Evolutionary conservation across 2,113 vertebrate genomes (phyloP).

Genomic region (Excalfactoria chinensis): DNA sequence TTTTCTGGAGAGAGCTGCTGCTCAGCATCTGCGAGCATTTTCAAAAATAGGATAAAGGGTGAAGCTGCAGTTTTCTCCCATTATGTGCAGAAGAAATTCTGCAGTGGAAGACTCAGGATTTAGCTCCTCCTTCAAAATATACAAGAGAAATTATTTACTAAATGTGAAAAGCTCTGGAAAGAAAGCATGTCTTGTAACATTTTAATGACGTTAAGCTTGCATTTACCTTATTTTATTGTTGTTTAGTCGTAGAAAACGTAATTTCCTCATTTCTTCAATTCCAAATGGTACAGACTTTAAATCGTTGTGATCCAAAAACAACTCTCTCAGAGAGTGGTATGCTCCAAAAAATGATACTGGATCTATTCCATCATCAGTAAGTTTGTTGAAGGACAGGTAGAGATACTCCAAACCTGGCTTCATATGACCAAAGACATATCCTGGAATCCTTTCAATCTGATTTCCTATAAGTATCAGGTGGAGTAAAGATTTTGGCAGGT

Average conservation of each 20-base stretch:
- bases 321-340: slow-evolving; percentile 87
- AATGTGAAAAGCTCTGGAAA: neutral
- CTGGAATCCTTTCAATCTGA: slow-evolving; percentile 94
- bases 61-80: neutral
- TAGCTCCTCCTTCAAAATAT: neutral
- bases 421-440: slow-evolving; percentile 96
- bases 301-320: slow-evolving; percentile 95
- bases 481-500: slow-evolving; percentile 91
- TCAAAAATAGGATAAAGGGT: neutral
- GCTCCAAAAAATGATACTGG: slow-evolving; percentile 91
- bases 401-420: slow-evolving; percentile 93
- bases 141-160: neutral
- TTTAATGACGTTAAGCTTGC: neutral
- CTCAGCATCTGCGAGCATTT: neutral
- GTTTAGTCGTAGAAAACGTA: slow-evolving; percentile 92
- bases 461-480: slow-evolving; percentile 93
- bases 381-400: slow-evolving; percentile 94
- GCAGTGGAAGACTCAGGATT: neutral
- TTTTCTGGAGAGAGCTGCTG: neutral
- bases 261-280: slow-evolving; percentile 89
- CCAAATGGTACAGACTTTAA: slow-evolving; percentile 86
- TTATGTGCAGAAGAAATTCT: neutral
- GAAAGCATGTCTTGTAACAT: neutral
- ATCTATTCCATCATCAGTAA: slow-evolving; percentile 86
- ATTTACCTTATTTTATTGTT: slow-evolving; percentile 94